phyloP scores from a whole-genome alignment of 1,140 invertebrate species.

The Scaptomyza montana region DNA sequence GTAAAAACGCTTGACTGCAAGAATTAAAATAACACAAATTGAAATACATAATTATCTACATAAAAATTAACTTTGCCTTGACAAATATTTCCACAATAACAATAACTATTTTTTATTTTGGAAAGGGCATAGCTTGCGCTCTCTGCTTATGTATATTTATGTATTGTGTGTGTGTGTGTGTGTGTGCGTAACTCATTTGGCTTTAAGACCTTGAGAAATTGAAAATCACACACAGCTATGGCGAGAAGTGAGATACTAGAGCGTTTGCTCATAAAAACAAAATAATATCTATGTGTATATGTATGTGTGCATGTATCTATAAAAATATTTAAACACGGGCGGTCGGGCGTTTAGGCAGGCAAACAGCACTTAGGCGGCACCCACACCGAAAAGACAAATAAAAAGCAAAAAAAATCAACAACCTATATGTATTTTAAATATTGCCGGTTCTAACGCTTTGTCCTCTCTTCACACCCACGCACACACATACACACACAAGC shows the following conservation, averaged over 20 bases:
- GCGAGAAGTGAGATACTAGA: conserved; percentile 77
- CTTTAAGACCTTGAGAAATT: conserved; percentile 73
- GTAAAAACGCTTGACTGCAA: too few relatives aligned
- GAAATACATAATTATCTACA: too few relatives aligned
- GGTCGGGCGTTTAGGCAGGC: conserved; percentile 44
- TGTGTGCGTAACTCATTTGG: conserved; percentile 57
- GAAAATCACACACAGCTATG: conserved; percentile 63
- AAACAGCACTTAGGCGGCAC: conserved; percentile 74
- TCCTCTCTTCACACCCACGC: conserved; percentile 33
- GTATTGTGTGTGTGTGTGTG: not conserved
- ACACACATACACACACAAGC: conserved; percentile 4
- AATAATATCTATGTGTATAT: conserved; percentile 55
- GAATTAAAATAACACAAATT: too few relatives aligned
- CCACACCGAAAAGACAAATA: conserved; percentile 58
- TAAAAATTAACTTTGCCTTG: conserved; percentile 34
- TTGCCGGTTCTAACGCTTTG: conserved; percentile 57
- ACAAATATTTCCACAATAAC: conserved; percentile 29
- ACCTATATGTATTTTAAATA: conserved; percentile 66
- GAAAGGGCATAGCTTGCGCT: conserved; percentile 40
- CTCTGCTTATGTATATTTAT: conserved; percentile 4
- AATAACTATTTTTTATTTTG: conserved; percentile 52
- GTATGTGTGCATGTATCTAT: conserved; percentile 44
- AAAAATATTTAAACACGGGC: conserved; percentile 70
- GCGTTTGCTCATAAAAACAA: conserved; percentile 73
- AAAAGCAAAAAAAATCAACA: conserved; percentile 16